Evolutionary conservation across 2,797 vertebrate species (phyloP).

Genomic region (Columba guinea): DNA sequence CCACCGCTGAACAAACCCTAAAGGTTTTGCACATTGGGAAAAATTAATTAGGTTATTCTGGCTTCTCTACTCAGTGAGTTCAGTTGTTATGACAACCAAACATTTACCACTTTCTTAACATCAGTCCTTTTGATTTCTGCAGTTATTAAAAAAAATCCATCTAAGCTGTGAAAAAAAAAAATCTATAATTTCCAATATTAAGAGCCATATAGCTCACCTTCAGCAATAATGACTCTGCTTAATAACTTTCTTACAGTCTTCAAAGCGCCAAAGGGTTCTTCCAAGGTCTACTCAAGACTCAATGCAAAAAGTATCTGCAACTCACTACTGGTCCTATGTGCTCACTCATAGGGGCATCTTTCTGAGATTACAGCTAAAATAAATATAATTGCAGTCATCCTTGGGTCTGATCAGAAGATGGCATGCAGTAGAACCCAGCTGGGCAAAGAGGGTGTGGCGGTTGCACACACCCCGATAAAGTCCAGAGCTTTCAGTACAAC

Average conservation of each 20-base stretch:
- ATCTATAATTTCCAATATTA: background rate
- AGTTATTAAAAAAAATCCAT: background rate
- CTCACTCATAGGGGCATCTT: background rate
- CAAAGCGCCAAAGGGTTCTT: background rate
- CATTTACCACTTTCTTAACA: background rate
- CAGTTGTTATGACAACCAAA: constrained; percentile 48
- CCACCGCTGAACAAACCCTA: background rate
- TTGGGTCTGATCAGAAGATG: background rate
- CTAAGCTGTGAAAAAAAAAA: background rate
- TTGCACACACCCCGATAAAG: no score
- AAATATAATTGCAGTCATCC: background rate
- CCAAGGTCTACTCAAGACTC: background rate
- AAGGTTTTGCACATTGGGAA: background rate
- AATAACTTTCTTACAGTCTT: background rate
- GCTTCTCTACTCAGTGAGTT: background rate
- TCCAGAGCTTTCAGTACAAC: no score
- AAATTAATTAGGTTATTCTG: background rate
- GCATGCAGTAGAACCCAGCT: background rate
- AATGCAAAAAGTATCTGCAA: background rate
- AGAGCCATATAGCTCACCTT: background rate
- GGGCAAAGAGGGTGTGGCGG: background rate
- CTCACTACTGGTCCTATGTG: background rate
- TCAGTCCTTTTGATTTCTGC: background rate
- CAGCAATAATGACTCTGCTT: background rate
- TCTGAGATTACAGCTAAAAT: background rate